Conservation (phyloP, 2,113 vertebrate genomes). For the Phoenicopterus ruber region DNA sequence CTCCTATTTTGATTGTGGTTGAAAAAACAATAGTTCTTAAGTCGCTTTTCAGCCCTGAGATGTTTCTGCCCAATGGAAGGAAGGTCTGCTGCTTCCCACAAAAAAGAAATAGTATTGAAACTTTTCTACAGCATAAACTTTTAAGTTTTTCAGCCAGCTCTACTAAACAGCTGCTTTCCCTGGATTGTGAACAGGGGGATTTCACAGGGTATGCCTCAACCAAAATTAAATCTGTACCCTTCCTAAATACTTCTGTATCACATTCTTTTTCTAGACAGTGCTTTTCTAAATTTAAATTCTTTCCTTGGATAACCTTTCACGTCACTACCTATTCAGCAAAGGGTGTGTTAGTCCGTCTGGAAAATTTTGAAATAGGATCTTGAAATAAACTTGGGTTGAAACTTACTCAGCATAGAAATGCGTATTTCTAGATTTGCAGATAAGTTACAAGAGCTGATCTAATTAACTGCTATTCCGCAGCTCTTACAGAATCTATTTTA, state of each 20-base stretch:
- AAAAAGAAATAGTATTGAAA: neutral
- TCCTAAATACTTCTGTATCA: neutral
- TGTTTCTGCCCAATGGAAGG: neutral
- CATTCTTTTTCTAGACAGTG: neutral
- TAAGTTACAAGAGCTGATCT: neutral
- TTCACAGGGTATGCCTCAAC: neutral
- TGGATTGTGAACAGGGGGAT: neutral
- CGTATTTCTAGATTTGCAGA: neutral
- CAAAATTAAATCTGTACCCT: neutral
- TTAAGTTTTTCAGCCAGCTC: neutral
- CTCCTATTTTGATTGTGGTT: neutral
- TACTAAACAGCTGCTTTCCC: neutral
- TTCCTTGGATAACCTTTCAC: neutral
- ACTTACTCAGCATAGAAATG: neutral
- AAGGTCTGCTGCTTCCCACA: neutral
- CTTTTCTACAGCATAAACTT: neutral
- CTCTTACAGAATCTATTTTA: neutral
- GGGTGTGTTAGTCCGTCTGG: neutral
- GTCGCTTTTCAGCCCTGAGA: neutral
- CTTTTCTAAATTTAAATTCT: conserved; percentile 23
- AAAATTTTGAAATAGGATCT: neutral
- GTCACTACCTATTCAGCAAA: neutral
- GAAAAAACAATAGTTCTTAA: neutral
- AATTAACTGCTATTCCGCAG: neutral
- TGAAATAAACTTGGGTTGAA: neutral